Percentiles rank a stretch among this genome's conserved stretches.
Evolutionary conservation across 2,797 vertebrate species (phyloP).

Genomic region (Notolepis coatsorum): DNA sequence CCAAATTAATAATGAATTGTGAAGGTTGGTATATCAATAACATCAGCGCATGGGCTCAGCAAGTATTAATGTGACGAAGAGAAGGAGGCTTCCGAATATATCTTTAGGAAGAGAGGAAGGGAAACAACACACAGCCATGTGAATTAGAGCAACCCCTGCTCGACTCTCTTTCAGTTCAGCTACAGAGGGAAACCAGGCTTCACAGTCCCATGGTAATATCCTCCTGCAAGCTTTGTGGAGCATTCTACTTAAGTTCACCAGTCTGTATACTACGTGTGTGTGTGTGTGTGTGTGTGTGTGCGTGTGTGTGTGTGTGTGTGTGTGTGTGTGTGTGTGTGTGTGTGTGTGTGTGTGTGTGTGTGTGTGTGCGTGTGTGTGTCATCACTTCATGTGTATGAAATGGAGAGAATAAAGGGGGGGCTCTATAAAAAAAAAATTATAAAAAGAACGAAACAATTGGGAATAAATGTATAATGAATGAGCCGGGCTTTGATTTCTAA

Average conservation of each 20-base stretch:
- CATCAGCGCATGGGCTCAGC: constrained; percentile 29
- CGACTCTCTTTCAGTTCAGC: constrained; percentile 51
- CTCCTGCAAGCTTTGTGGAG: constrained; percentile 53
- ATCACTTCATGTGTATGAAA: constrained; percentile 30
- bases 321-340: not conserved
- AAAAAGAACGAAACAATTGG: constrained; percentile 28
- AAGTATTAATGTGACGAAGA: constrained; percentile 28
- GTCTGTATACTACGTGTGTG: not conserved
- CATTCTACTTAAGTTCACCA: constrained; percentile 39
- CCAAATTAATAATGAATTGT: constrained; percentile 67
- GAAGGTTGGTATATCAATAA: constrained; percentile 66
- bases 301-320: not conserved
- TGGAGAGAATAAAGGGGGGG: constrained; percentile 36
- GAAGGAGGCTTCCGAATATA: not conserved
- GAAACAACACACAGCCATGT: constrained; percentile 22
- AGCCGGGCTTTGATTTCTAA: constrained; percentile 42
- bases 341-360: not conserved
- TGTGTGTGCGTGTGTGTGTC: not conserved
- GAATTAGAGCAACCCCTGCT: constrained; percentile 37
- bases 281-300: not conserved
- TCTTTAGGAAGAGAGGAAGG: constrained; percentile 23
- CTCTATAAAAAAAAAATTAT: no score
- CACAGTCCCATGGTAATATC: constrained; percentile 51
- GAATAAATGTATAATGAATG: constrained; percentile 53
- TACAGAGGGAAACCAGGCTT: constrained; percentile 56